Evolutionary conservation across 2,888 invertebrate species (phyloP).

Genomic region (Xylota segnis): DNA sequence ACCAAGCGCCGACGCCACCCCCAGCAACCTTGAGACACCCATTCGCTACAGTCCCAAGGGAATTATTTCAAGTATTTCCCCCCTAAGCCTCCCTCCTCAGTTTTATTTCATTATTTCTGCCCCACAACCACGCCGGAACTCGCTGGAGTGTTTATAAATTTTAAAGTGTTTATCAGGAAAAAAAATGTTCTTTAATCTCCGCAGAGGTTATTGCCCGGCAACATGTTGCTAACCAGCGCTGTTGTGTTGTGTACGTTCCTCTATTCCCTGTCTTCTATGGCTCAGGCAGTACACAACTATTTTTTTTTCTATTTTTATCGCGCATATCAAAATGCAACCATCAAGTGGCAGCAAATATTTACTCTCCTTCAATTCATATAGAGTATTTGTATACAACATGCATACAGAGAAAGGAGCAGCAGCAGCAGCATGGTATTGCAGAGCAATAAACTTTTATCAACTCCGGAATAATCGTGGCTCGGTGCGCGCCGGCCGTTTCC

Average conservation of each 20-base stretch:
- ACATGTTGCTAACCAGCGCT: conserved; percentile 66
- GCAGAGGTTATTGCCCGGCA: conserved; percentile 72
- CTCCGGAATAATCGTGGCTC: conserved; percentile 58
- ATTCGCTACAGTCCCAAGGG: neutral
- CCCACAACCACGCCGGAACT: neutral
- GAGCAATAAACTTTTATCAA: conserved; percentile 76
- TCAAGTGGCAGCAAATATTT: conserved; percentile 76
- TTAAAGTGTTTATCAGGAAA: conserved; percentile 57
- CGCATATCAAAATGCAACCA: conserved; percentile 67
- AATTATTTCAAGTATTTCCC: neutral
- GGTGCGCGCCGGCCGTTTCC: neutral
- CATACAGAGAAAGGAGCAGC: conserved; percentile 38
- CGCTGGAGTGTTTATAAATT: conserved; percentile 10
- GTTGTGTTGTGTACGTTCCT: neutral
- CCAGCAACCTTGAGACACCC: neutral
- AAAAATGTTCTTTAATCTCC: conserved; percentile 41
- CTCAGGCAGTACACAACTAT: neutral
- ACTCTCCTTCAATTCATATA: conserved; percentile 69
- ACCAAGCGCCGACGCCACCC: neutral
- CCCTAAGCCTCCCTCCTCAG: neutral
- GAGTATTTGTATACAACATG: conserved; percentile 60
- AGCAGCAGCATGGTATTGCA: conserved; percentile 18
- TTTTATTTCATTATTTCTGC: neutral
- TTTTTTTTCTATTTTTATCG: conserved; percentile 69
- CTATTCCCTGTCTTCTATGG: conserved; percentile 7